Base-by-base conservation (phyloP, 2,113 vertebrate species). In the pig (Sus scrofa) region DNA sequence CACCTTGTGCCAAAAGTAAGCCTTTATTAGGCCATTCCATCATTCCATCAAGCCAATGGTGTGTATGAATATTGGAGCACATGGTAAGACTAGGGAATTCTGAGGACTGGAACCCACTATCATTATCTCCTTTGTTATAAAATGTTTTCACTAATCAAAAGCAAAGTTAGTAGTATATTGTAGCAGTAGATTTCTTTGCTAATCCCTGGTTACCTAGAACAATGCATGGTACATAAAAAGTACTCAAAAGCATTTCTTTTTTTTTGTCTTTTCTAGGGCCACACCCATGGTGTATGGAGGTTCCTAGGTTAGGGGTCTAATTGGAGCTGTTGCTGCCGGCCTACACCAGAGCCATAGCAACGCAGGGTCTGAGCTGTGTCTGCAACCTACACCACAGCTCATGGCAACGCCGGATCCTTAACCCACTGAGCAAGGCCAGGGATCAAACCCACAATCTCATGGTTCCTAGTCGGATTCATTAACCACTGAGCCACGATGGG, bases 101-200 rank as follows among this genome's bases (percentile, higher is more conserved):
- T 75, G 18, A 86, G n/a, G 22, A 1, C 91, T 54, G 16, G 63
- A 73, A 95, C 26, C 37, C 10, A 65, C 10, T 44, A 18, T 78
- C 77, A 71, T 34, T 34, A 58, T 24, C 91, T 94, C 44, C 56
- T 95, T 91, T 95, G 30, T 60, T 91, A 60, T 88, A 39, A 95
- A 88, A 77, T 22, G 22, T 34, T 81, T 87, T 83, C 75, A 79
- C 12, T 73, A 88, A 63, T 44, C 84, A 37, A 5, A 91, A 84
- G 50, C 2, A 91, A 94, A 94, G 26, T 39, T 87, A 73, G 13
- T 52, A 67, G 34, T 30, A 67, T 6, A 34, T 58, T 78, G 65
- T 82, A 77, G 22, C 15, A 78, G 70, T 83, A 50, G 37, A 50
- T 10, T 93, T 82, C 44, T 27, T 34, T 87, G 12, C 56, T 65